Evolutionary conservation across 1,140 invertebrate genomes (phyloP).

Genomic region (Manduca sexta): DNA sequence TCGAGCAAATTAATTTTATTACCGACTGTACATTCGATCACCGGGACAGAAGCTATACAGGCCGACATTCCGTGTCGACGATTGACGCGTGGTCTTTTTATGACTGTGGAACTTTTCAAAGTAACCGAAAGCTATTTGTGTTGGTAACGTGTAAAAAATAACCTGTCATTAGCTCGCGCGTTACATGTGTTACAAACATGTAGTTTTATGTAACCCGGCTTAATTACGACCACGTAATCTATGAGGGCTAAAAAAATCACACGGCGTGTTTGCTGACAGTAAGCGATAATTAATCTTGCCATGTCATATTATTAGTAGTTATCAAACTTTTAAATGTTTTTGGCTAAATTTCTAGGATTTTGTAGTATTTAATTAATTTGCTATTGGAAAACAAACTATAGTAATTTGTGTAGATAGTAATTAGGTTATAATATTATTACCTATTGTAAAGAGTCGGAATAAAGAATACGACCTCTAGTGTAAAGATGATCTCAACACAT

Average conservation of each 20-base stretch:
- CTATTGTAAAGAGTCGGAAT: no score
- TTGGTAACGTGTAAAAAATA: conserved; percentile 1
- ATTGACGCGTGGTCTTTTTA: conserved; percentile 15
- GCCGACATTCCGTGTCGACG: conserved; percentile 6
- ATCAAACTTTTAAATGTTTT: not conserved
- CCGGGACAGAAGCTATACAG: conserved; percentile 3
- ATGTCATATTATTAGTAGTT: no score
- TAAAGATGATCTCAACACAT: not conserved
- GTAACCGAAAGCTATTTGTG: conserved; percentile 4
- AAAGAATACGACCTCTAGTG: conserved; percentile 18
- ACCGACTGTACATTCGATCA: conserved; percentile 12
- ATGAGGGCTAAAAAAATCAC: no score
- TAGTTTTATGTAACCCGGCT: no score
- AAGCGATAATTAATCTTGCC: no score
- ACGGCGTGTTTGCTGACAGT: no score
- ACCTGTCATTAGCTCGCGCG: not conserved
- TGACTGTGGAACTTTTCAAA: conserved; percentile 1
- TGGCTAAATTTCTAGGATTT: not conserved
- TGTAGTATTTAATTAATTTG: no score
- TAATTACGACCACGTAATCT: no score
- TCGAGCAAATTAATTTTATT: not conserved
- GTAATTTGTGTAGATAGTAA: no score
- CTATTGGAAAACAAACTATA: no score
- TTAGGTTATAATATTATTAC: no score
- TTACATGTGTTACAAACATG: not conserved